phyloP scores from a whole-genome alignment of 2,113 vertebrate genomes.

The Echinops telfairi region DNA sequence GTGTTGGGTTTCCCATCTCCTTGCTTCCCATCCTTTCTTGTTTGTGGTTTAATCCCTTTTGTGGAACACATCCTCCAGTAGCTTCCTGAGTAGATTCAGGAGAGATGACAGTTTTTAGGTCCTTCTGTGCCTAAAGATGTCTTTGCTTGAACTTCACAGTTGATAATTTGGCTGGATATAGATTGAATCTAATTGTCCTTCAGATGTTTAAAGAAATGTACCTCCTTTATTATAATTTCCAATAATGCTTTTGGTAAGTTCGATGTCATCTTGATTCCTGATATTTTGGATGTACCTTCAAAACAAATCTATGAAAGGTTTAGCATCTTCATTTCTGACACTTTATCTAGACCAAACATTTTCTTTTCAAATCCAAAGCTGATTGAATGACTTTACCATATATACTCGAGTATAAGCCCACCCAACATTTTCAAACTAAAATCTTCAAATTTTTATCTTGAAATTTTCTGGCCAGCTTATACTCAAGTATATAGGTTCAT shows the following conservation, averaged over 20 bases:
- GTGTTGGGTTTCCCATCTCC: neutral
- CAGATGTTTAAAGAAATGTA: no score
- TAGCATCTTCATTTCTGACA: constrained; percentile 11
- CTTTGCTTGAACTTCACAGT: neutral
- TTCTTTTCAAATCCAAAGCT: neutral
- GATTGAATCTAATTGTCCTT: constrained; percentile 30
- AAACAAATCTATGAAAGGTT: neutral
- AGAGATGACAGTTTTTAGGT: neutral
- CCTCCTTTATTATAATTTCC: constrained; percentile 21
- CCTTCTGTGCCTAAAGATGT: neutral
- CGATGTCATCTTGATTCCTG: neutral
- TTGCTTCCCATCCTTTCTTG: neutral
- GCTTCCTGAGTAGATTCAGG: neutral
- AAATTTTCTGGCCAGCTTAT: no score
- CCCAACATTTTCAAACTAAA: no score
- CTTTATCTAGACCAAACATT: neutral
- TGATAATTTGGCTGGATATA: neutral
- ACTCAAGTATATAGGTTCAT: neutral
- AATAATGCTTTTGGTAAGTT: neutral
- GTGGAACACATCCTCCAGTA: neutral
- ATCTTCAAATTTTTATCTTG: no score
- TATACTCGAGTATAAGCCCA: no score
- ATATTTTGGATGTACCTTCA: neutral
- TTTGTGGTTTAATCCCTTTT: neutral
- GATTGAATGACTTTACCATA: neutral